Percentiles rank a stretch among this genome's conserved stretches.
phyloP scores from a whole-genome alignment of 2,888 invertebrate species.

The Archips crataeganus region DNA sequence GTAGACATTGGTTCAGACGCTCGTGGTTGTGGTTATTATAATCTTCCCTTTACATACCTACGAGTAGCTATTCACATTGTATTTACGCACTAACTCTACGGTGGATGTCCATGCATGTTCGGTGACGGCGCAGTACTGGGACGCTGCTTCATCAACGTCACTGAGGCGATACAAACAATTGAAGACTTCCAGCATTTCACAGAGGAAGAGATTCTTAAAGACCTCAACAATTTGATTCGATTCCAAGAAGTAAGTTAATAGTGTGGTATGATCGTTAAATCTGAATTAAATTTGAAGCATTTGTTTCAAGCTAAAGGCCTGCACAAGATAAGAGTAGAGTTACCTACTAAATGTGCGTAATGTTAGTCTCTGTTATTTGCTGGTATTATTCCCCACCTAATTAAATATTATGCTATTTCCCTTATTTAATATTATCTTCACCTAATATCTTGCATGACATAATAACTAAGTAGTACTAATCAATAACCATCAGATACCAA shows the following conservation, averaged over 20 bases:
- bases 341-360: neutral
- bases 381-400: neutral
- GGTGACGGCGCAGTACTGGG: slow-evolving; percentile 70
- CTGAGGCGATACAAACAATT: slow-evolving; percentile 55
- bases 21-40: slow-evolving; percentile 21
- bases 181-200: slow-evolving; percentile 47
- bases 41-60: neutral
- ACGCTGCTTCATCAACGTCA: slow-evolving; percentile 72
- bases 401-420: neutral
- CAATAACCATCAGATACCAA: slow-evolving; percentile 13
- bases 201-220: slow-evolving; percentile 57
- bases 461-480: slow-evolving; percentile 8
- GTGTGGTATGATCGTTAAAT: neutral
- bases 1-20: slow-evolving; percentile 13
- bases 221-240: slow-evolving; percentile 63
- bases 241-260: slow-evolving; percentile 68
- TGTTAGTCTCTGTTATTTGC: neutral
- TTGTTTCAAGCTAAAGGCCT: neutral
- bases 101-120: slow-evolving; percentile 51
- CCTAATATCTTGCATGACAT: neutral
- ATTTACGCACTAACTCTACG: slow-evolving; percentile 48
- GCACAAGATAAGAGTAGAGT: neutral
- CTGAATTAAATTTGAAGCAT: neutral
- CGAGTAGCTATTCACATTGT: slow-evolving; percentile 25
- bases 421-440: neutral